A percentile compares a stretch with the other conserved stretches of the same genome.
These are phyloP conservation scores for Eupeodes luniger DNA, from an alignment of 2,888 invertebrate species.

Conservation along the genomic window DNA sequence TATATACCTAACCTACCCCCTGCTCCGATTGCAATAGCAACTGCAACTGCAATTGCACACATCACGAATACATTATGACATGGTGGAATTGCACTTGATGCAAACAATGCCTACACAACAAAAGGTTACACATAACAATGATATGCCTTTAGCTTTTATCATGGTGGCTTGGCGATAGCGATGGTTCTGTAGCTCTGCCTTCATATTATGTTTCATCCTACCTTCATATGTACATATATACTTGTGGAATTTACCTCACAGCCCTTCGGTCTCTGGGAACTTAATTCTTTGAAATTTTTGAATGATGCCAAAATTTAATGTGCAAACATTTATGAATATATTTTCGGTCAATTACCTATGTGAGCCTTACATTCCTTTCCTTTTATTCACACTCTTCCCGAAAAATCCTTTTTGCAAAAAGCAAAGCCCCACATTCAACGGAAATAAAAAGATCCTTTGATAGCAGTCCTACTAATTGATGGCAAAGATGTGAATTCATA, in stretches of 20 bases:
- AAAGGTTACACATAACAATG: slow-evolving; percentile 33
- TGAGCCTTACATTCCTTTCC: not conserved
- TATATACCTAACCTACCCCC: not conserved
- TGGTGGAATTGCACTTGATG: slow-evolving; percentile 52
- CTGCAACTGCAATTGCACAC: not conserved
- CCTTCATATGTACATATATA: too few species aligned
- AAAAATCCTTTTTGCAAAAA: not conserved
- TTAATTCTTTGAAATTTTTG: not conserved
- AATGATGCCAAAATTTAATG: slow-evolving; percentile 20
- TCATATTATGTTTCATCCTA: too few species aligned
- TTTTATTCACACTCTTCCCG: not conserved
- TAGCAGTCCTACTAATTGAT: slow-evolving; percentile 4
- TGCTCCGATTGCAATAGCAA: not conserved
- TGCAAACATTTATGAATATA: not conserved
- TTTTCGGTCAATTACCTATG: not conserved
- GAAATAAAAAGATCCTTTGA: slow-evolving; percentile 10
- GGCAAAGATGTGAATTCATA: slow-evolving; percentile 8
- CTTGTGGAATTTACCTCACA: not conserved
- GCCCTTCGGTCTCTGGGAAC: slow-evolving; percentile 32
- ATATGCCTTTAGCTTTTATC: not conserved
- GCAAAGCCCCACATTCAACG: not conserved
- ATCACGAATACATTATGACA: not conserved
- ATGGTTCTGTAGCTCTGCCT: not conserved
- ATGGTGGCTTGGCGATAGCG: not conserved
- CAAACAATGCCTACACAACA: slow-evolving; percentile 51